Evolutionary conservation across 1,140 invertebrate species (phyloP), one percentile per base, ranked within the genome.

Genomic region (Luehdorfia chinensis): DNA sequence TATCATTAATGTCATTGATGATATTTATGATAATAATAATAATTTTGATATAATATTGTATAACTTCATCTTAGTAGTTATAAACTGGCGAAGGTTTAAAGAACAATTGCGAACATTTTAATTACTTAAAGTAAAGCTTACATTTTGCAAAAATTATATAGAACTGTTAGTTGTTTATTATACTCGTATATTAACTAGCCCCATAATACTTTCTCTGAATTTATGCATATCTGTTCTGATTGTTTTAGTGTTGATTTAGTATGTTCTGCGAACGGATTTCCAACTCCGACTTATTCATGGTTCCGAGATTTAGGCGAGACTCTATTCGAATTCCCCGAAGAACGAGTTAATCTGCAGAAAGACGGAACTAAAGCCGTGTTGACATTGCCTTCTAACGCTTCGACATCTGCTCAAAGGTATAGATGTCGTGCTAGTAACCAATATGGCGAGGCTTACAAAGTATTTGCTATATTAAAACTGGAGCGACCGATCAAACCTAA

Each of bases 211-310:
- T n/a, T n/a, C n/a, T n/a, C n/a, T n/a, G n/a, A n/a, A n/a, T n/a
- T n/a, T n/a, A n/a, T n/a, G n/a, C n/a, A n/a, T n/a, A n/a, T n/a
- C n/a, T n/a, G n/a, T n/a, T n/a, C 25, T 15, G 36, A 28, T 16
- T 37, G 33, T 72, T 83, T 45, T 31, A 83, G 79, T 18, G 53
- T 75, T 2, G 57, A 75, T 6, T 45, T 84, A 31, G 44, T 54
- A n/a, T 84, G 79, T 36, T 49, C 45, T 1, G 66, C 74, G 4
- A 59, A 50, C 11, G 75, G 56, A 0, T 72, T 57, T 46, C 79
- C 79, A 9, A 14, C 37, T 8, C 69, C 76, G 2, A 64, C 58
- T 9, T 84, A 76, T 39, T 56, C 61, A 50, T 78, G 73, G 71
- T 84, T 73, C 36, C 59, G 58, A 47, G 63, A 74, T 12, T 30